phyloP scores from a whole-genome alignment of 1,140 invertebrate species.

The Drosophila lacertosa region DNA sequence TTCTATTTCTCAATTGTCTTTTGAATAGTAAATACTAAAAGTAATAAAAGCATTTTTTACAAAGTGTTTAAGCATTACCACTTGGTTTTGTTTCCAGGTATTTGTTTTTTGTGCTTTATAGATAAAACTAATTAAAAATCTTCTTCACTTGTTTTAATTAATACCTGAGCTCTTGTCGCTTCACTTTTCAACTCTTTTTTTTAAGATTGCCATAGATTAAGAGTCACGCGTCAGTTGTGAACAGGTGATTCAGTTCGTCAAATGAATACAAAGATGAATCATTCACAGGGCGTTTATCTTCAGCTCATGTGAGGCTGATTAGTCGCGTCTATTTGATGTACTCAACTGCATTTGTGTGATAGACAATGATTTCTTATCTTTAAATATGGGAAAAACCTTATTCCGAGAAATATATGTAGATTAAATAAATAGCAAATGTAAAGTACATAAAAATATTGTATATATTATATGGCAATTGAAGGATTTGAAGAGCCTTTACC shows the following conservation, averaged over 20 bases:
- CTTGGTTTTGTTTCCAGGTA: neutral
- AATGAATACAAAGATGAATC: constrained; percentile 1
- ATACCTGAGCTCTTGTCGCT: constrained; percentile 6
- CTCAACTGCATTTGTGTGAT: too few species aligned
- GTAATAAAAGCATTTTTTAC: constrained; percentile 4
- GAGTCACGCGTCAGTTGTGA: neutral
- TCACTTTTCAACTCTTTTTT: neutral
- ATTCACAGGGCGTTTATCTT: constrained; percentile 1
- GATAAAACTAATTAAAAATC: constrained; percentile 56
- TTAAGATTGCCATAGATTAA: constrained; percentile 14
- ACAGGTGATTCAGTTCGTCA: constrained; percentile 9
- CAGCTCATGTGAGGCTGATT: constrained; percentile 1
- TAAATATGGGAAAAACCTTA: too few species aligned
- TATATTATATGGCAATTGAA: too few species aligned
- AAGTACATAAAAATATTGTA: too few species aligned
- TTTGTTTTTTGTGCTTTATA: neutral
- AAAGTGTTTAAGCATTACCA: too few species aligned
- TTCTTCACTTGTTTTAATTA: constrained; percentile 29
- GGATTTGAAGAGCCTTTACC: too few species aligned
- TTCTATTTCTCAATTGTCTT: neutral
- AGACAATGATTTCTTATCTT: too few species aligned
- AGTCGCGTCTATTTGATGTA: too few species aligned
- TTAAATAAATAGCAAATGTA: too few species aligned
- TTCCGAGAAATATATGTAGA: too few species aligned
- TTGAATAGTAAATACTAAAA: neutral